These are phyloP conservation scores for Salvelinus sp. DNA, from an alignment of 2,113 vertebrate species.

Conservation along the genomic window DNA sequence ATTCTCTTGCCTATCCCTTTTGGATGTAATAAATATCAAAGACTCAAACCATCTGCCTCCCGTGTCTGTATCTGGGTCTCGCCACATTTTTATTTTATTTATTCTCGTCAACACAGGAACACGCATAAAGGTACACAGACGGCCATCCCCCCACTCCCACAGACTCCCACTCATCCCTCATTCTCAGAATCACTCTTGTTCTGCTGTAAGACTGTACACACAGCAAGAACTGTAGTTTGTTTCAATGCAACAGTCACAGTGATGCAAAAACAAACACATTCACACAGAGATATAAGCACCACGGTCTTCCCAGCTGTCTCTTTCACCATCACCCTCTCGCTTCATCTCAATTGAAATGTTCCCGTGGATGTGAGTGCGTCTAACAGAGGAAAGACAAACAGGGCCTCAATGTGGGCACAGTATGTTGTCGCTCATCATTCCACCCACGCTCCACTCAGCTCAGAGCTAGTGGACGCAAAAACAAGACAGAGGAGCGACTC, in stretches of 20 bases:
- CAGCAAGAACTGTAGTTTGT: no score
- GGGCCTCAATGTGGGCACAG: conserved; percentile 9
- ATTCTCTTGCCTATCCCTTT: no score
- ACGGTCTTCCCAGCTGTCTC: not conserved
- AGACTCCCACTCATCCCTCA: no score
- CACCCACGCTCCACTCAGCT: conserved; percentile 9
- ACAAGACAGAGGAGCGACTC: not conserved
- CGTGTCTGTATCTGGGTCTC: no score
- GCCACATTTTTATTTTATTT: no score
- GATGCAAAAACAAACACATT: not conserved
- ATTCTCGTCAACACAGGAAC: no score
- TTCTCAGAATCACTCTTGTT: no score
- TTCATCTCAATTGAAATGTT: conserved; percentile 5
- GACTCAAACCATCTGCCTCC: no score
- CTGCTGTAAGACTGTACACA: no score
- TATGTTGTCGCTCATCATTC: not conserved
- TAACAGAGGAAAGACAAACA: conserved; percentile 24
- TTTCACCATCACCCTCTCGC: not conserved
- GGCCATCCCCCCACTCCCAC: no score
- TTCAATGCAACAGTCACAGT: not conserved
- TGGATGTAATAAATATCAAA: no score
- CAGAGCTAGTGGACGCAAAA: conserved; percentile 16
- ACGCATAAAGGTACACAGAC: no score
- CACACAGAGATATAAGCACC: not conserved
- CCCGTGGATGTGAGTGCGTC: conserved; percentile 8